Percentiles rank a stretch among this genome's conserved stretches.
Evolutionary conservation across 2,888 invertebrate genomes (phyloP).

Genomic region (Cataglyphis altisquamis): DNA sequence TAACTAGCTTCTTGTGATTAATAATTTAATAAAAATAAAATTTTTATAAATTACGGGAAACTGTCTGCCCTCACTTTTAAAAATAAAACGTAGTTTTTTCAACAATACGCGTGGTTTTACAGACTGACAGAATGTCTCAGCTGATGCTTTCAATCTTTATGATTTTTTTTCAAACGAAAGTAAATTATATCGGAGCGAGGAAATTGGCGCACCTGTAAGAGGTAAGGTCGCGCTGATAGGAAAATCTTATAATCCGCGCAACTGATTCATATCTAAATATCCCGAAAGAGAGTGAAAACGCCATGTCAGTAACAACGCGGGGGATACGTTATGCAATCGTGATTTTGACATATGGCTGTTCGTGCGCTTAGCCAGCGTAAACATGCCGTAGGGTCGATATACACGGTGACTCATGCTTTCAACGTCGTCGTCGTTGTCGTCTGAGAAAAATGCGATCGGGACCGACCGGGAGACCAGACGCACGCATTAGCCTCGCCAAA

Average conservation of each 20-base stretch:
- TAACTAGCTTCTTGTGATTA: not conserved
- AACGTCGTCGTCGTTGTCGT: slow-evolving; percentile 46
- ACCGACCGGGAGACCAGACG: slow-evolving; percentile 45
- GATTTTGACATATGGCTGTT: slow-evolving; percentile 77
- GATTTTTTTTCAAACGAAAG: slow-evolving; percentile 14
- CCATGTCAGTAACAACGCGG: slow-evolving; percentile 29
- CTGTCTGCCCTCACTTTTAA: not conserved
- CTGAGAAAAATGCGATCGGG: slow-evolving; percentile 61
- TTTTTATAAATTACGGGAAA: slow-evolving; percentile 7
- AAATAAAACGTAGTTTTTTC: slow-evolving; percentile 10
- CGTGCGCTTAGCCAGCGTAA: slow-evolving; percentile 72
- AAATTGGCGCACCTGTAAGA: slow-evolving; percentile 24
- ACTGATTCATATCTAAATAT: slow-evolving; percentile 77
- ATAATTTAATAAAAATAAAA: not conserved
- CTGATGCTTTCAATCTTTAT: slow-evolving; percentile 1
- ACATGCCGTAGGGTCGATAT: slow-evolving; percentile 75
- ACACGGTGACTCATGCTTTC: slow-evolving; percentile 71
- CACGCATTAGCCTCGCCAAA: slow-evolving; percentile 53
- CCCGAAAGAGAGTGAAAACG: slow-evolving; percentile 54
- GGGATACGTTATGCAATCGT: slow-evolving; percentile 77
- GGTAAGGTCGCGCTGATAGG: slow-evolving; percentile 73
- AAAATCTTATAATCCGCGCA: slow-evolving; percentile 72
- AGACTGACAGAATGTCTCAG: not conserved
- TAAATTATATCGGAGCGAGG: not conserved
- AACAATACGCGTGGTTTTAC: not conserved